Conservation (phyloP, 1,140 invertebrate species). For the Zaprionus nigranus region DNA sequence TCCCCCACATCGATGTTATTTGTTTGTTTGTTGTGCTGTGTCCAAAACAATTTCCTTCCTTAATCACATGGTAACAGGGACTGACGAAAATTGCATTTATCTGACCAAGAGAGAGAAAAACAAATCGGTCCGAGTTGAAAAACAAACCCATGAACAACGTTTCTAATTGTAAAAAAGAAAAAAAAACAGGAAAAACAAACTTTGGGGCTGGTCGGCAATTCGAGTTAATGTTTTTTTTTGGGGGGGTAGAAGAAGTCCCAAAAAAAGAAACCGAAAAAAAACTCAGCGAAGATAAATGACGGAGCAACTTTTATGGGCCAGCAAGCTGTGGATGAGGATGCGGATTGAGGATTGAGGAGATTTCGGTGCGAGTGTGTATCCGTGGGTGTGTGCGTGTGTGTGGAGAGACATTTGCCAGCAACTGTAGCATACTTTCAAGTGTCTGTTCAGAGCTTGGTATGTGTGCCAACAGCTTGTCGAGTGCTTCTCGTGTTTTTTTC, state of each 20-base stretch:
- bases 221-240: conserved; percentile 54
- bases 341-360: conserved; percentile 1
- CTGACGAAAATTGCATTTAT: conserved; percentile 73
- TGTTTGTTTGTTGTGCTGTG: conserved; percentile 66
- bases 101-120: conserved; percentile 59
- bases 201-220: conserved; percentile 60
- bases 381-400: conserved; percentile 25
- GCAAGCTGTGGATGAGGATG: conserved; percentile 24
- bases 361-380: conserved; percentile 19
- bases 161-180: conserved; percentile 81
- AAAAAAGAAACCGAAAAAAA: conserved; percentile 32
- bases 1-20: conserved; percentile 50
- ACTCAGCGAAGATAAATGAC: conserved; percentile 71
- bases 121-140: conserved; percentile 54
- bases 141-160: conserved; percentile 60
- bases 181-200: conserved; percentile 52
- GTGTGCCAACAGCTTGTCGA: conserved; percentile 80
- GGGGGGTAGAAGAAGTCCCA: conserved; percentile 17
- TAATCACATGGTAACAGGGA: conserved; percentile 77
- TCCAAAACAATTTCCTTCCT: conserved; percentile 84
- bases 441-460: conserved; percentile 71
- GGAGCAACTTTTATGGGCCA: conserved; percentile 55
- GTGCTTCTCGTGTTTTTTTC: conserved; percentile 40
- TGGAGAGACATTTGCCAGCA: conserved; percentile 55
- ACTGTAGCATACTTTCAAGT: conserved; percentile 81